Conservation (phyloP, 2,888 invertebrate species). For the Nomada fabriciana region DNA sequence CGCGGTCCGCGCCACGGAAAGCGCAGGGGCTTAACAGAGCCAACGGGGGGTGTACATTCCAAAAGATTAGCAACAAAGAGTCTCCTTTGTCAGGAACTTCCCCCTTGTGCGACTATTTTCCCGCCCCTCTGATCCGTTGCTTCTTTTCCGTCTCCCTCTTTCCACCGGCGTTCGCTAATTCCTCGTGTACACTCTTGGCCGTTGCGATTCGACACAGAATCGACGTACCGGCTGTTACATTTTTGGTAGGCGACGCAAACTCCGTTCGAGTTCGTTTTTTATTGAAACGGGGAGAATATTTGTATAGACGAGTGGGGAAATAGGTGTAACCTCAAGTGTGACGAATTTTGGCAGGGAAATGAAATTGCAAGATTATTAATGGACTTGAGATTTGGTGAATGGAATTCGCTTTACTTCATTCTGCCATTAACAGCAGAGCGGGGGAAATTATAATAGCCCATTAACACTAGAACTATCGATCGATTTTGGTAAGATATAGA, state of each 20-base stretch:
- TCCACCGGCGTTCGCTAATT: conserved; percentile 27
- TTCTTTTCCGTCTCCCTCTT: conserved; percentile 2
- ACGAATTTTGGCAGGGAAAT: no score
- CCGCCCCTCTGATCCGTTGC: not conserved
- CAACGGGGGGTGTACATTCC: conserved; percentile 32
- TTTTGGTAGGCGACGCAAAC: no score
- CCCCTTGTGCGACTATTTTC: conserved; percentile 25
- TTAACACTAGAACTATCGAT: no score
- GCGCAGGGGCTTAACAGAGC: conserved; percentile 32
- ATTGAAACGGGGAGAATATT: no score
- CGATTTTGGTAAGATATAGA: no score
- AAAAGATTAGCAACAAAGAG: conserved; percentile 58
- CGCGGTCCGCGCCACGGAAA: conserved; percentile 16
- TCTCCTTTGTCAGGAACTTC: conserved; percentile 45
- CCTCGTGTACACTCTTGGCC: not conserved
- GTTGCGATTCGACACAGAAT: not conserved
- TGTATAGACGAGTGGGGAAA: no score
- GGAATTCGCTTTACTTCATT: no score
- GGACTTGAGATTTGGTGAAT: no score
- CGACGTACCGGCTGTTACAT: not conserved
- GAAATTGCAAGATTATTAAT: no score
- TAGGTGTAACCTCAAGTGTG: no score
- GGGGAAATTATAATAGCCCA: no score
- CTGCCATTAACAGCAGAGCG: no score
- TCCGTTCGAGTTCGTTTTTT: not conserved